These are phyloP conservation scores for Wasmannia auropunctata DNA, from an alignment of 1,140 invertebrate species.

Conservation along the genomic window DNA sequence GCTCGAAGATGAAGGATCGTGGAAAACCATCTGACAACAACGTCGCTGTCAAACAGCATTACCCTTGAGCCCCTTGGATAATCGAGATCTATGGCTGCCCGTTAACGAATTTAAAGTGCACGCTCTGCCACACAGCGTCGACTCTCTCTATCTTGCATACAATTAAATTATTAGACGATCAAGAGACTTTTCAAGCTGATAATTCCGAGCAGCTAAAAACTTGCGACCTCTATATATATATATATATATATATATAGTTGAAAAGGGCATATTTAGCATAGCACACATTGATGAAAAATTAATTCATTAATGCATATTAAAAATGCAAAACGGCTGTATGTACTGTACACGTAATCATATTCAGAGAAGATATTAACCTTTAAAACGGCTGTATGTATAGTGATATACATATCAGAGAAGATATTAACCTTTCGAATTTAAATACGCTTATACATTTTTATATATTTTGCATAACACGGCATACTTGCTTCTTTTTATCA, in stretches of 20 bases:
- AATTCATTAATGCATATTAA: not conserved
- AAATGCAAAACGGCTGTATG: not conserved
- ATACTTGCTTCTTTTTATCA: not conserved
- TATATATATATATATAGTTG: no score
- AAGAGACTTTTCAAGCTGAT: not conserved
- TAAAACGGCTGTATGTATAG: no score
- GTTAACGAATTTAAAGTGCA: not conserved
- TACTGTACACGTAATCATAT: not conserved
- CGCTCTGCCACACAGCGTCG: not conserved
- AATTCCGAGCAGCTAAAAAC: not conserved
- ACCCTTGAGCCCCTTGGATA: slow-evolving; percentile 10
- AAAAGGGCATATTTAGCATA: not conserved
- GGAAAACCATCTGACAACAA: slow-evolving; percentile 61
- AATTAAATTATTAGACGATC: not conserved
- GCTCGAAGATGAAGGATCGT: slow-evolving; percentile 71
- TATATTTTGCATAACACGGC: not conserved
- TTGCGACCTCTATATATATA: not conserved
- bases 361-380: not conserved
- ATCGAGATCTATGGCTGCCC: slow-evolving; percentile 9
- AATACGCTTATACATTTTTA: not conserved
- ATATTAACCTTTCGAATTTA: no score
- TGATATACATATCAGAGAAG: no score
- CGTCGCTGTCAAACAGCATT: slow-evolving; percentile 55
- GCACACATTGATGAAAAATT: not conserved
- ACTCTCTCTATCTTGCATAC: no score